Conservation (phyloP, 2,113 vertebrate genomes). For the Sterrhoptilus dennistouni region DNA sequence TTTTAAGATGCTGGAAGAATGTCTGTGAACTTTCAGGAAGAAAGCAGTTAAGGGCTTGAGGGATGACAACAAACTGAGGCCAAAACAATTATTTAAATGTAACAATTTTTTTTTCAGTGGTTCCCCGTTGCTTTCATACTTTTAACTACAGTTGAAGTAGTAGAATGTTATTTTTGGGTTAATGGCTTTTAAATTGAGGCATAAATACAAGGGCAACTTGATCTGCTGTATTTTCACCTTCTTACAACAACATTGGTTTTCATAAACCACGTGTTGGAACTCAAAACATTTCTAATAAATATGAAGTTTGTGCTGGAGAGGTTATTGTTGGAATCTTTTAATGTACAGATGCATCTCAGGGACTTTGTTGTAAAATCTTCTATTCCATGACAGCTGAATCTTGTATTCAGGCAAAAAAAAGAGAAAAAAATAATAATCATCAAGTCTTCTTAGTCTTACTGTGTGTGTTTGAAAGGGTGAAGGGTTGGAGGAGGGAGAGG, state of each 20-base stretch:
- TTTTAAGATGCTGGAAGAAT: neutral
- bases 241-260: neutral
- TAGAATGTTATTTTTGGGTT: neutral
- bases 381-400: neutral
- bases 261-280: neutral
- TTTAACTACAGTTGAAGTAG: neutral
- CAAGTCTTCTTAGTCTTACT: neutral
- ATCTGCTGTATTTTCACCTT: conserved; percentile 34
- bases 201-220: neutral
- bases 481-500: neutral
- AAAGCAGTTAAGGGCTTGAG: neutral
- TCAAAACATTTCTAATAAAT: conserved; percentile 20
- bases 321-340: conserved; percentile 50
- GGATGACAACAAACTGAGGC: neutral
- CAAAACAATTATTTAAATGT: neutral
- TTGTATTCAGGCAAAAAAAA: neutral
- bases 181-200: neutral
- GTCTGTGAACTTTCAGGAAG: neutral
- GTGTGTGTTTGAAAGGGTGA: neutral
- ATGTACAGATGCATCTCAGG: conserved; percentile 18
- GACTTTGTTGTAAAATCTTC: neutral
- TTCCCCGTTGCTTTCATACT: neutral
- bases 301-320: conserved; percentile 15
- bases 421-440: neutral
- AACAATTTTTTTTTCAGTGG: neutral